These are phyloP conservation scores for Amphipoea oculea DNA, from an alignment of 2,888 invertebrate species.

Conservation along the genomic window DNA sequence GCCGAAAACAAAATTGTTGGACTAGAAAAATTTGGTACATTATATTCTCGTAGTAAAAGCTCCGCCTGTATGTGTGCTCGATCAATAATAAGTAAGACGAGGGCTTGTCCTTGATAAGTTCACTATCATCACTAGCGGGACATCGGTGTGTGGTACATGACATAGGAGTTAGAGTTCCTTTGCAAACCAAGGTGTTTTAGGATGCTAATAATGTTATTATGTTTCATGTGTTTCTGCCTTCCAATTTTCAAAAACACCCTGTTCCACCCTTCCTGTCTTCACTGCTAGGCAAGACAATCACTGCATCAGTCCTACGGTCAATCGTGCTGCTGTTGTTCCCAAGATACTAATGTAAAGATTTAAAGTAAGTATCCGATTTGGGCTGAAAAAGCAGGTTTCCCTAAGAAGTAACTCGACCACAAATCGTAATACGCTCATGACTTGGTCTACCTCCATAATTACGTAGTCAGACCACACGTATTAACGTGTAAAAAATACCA, in stretches of 20 bases:
- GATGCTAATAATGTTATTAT: too few species aligned
- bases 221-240: background rate
- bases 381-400: background rate
- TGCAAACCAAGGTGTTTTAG: background rate
- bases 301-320: background rate
- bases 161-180: slow-evolving; percentile 2
- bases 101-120: slow-evolving; percentile 68
- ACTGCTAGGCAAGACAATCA: background rate
- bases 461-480: slow-evolving; percentile 27
- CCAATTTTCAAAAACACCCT: background rate
- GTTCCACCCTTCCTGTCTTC: background rate
- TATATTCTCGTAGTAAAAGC: background rate
- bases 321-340: background rate
- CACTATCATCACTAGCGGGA: slow-evolving; percentile 68
- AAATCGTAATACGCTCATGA: slow-evolving; percentile 10
- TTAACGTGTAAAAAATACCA: slow-evolving; percentile 37
- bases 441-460: slow-evolving; percentile 42
- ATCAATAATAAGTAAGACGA: slow-evolving; percentile 55
- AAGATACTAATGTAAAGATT: background rate
- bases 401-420: background rate
- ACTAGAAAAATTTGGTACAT: background rate
- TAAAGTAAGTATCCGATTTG: background rate
- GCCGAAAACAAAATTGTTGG: background rate
- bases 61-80: slow-evolving; percentile 52
- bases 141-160: slow-evolving; percentile 43